Evolutionary conservation across 2,113 vertebrate species (phyloP).

Genomic region (Numenius arquata): DNA sequence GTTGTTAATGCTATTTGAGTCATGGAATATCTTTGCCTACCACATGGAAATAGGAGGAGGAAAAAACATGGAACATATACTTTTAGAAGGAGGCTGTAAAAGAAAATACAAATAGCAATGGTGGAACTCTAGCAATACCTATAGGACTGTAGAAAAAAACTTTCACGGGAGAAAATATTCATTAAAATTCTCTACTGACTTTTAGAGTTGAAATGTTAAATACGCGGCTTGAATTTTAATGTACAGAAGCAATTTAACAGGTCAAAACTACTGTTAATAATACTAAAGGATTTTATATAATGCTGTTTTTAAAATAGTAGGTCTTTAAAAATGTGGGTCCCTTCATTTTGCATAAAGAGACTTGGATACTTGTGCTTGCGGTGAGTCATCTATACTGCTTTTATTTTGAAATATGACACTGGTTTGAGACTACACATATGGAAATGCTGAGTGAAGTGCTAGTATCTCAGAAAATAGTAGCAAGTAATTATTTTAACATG

Average conservation of each 20-base stretch:
- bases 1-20: constrained; percentile 31
- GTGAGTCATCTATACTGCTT: not conserved
- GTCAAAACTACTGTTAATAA: not conserved
- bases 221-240: not conserved
- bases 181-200: not conserved
- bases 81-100: not conserved
- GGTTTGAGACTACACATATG: not conserved
- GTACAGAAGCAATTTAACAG: not conserved
- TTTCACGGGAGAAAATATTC: not conserved
- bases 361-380: not conserved
- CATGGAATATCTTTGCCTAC: constrained; percentile 41
- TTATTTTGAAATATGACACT: not conserved
- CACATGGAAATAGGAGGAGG: constrained; percentile 15
- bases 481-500: not conserved
- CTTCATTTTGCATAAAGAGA: not conserved
- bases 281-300: not conserved
- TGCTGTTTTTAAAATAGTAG: not conserved
- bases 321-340: not conserved
- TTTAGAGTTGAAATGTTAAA: not conserved
- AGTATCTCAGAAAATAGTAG: not conserved
- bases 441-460: not conserved
- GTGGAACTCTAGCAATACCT: not conserved
- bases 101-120: not conserved
- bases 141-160: not conserved
- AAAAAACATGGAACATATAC: not conserved